These are phyloP conservation scores for Lissocephala sabroskyi DNA, from an alignment of 2,888 invertebrate species.

Conservation along the genomic window DNA sequence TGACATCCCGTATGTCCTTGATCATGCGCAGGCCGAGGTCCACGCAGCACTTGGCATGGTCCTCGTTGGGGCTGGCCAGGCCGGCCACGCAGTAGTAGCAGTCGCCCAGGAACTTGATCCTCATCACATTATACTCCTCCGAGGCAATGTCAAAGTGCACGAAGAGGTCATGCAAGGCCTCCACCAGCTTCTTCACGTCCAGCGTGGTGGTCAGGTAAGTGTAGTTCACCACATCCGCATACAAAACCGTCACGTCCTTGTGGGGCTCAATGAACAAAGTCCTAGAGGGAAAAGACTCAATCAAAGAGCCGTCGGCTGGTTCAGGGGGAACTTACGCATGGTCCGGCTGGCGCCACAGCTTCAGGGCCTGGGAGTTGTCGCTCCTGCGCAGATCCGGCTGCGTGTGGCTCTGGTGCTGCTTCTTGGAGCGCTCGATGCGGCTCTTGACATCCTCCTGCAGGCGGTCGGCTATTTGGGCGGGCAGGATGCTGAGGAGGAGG, in stretches of 20 bases:
- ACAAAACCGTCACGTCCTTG: constrained; percentile 90
- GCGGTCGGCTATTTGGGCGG: constrained; percentile 84
- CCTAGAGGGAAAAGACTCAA: constrained; percentile 72
- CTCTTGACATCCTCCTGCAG: constrained; percentile 76
- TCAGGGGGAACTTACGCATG: constrained; percentile 55
- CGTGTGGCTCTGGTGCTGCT: constrained; percentile 46
- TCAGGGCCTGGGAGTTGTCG: constrained; percentile 40
- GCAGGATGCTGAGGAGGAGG: constrained; percentile 88
- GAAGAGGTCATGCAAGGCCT: constrained; percentile 91
- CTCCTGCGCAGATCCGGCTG: constrained; percentile 27
- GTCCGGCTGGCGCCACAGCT: constrained; percentile 69
- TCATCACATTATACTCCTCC: constrained; percentile 83
- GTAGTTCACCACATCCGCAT: constrained; percentile 95
- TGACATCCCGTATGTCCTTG: constrained; percentile 86
- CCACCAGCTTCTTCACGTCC: constrained; percentile 86
- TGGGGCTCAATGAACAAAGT: constrained; percentile 91
- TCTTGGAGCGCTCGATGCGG: constrained; percentile 75
- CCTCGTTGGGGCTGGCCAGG: constrained; percentile 82
- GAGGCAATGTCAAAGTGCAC: constrained; percentile 93
- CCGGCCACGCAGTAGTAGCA: constrained; percentile 96
- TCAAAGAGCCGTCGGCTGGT: too few relatives aligned
- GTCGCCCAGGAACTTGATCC: constrained; percentile 94
- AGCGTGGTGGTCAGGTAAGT: constrained; percentile 84
- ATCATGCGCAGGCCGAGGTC: constrained; percentile 95
- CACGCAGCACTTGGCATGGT: constrained; percentile 92